A percentile compares a stretch with the other conserved stretches of the same genome.
These are phyloP conservation scores for Actinia tenebrosa DNA, from an alignment of 64 coral and sea anemone species.

Conservation along the genomic window DNA sequence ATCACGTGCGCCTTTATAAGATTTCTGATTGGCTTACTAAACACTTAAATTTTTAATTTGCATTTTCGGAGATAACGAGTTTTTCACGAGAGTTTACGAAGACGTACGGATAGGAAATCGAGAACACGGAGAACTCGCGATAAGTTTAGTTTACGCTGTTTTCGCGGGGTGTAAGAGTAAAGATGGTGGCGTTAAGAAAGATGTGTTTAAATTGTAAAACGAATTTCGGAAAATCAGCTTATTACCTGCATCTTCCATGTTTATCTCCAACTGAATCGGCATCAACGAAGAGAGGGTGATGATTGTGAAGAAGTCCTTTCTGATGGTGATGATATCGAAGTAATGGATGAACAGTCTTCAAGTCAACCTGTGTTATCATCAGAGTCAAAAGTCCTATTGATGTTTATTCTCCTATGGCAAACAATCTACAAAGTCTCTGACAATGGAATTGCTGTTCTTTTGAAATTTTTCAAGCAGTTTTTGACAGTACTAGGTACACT, in stretches of 20 bases:
- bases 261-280: neutral
- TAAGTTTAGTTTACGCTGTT: no score
- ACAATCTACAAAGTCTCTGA: conserved; percentile 48
- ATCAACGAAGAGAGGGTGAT: neutral
- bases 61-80: no score
- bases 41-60: no score
- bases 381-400: conserved; percentile 15
- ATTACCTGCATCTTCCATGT: conserved; percentile 8
- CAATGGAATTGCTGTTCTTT: conserved; percentile 29
- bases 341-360: neutral
- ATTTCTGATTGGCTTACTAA: no score
- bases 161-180: no score
- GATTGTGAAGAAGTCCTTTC: conserved; percentile 2
- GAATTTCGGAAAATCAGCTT: conserved; percentile 11
- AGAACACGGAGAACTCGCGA: no score
- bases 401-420: conserved; percentile 50
- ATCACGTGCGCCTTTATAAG: no score
- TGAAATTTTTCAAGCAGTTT: conserved; percentile 39
- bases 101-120: no score
- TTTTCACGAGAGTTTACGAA: no score
- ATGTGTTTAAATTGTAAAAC: neutral
- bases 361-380: neutral
- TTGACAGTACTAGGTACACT: conserved; percentile 36
- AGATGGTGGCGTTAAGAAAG: neutral
- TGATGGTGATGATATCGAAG: neutral